These are phyloP conservation scores for Elysia crispata DNA, from an alignment of 2,888 invertebrate species.

Conservation along the genomic window DNA sequence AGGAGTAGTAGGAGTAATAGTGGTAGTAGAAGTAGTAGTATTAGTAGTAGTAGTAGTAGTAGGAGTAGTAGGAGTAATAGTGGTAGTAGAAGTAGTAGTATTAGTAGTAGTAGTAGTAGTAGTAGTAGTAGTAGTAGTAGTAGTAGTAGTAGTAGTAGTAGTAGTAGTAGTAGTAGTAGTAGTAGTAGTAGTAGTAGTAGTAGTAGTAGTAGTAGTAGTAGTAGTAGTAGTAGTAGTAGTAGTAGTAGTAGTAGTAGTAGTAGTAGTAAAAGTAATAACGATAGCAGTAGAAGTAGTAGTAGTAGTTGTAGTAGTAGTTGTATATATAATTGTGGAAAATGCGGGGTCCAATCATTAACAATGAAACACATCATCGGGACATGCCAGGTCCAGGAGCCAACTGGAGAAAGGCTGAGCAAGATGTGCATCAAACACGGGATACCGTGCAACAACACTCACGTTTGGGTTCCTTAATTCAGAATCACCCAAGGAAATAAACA, in stretches of 20 bases:
- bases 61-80: too few species aligned
- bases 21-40: too few species aligned
- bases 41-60: too few species aligned
- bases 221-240: slow-evolving; percentile 35
- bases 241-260: slow-evolving; percentile 18
- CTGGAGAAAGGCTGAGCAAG: too few species aligned
- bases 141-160: slow-evolving; percentile 17
- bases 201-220: slow-evolving; percentile 33
- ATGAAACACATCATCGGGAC: background rate
- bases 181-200: background rate
- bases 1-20: too few species aligned
- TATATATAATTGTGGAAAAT: background rate
- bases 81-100: too few species aligned
- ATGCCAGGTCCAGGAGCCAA: background rate
- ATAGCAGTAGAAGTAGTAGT: slow-evolving; percentile 33
- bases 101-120: too few species aligned
- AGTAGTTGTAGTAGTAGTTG: slow-evolving; percentile 20
- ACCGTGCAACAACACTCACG: too few species aligned
- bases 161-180: slow-evolving; percentile 21
- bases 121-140: slow-evolving; percentile 34
- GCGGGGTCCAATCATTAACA: background rate
- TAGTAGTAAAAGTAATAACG: background rate
- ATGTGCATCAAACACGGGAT: too few species aligned
- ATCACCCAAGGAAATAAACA: too few species aligned
- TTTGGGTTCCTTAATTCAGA: too few species aligned